Evolutionary conservation across 2,888 invertebrate species (phyloP).

Genomic region (Deladenus siricidicola): DNA sequence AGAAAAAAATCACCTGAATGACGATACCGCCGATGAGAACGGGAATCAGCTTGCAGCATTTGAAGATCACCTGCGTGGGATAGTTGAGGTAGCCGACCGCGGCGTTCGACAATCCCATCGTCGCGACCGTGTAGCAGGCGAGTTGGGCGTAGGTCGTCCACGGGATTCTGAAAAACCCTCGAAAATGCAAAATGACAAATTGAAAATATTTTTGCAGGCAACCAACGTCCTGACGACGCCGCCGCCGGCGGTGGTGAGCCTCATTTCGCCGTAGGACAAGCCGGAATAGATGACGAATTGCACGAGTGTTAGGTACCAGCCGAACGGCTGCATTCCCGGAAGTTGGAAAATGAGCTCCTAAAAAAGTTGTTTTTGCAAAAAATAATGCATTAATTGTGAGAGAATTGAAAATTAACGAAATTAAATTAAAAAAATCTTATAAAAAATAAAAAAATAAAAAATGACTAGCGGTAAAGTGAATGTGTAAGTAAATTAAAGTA

Average conservation of each 20-base stretch:
- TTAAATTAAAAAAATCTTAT: too few relatives aligned
- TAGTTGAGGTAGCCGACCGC: constrained; percentile 67
- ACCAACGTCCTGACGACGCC: constrained; percentile 9
- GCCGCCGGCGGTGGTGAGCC: constrained; percentile 15
- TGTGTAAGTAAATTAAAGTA: too few relatives aligned
- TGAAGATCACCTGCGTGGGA: constrained; percentile 86
- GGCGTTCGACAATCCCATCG: constrained; percentile 55
- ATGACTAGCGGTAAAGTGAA: too few relatives aligned
- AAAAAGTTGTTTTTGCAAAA: too few relatives aligned
- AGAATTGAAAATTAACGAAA: not conserved
- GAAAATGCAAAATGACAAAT: not conserved
- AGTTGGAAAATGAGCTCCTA: constrained; percentile 80
- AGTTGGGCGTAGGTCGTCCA: constrained; percentile 22
- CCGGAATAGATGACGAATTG: constrained; percentile 79
- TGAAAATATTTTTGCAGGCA: not conserved
- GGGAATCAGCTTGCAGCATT: constrained; percentile 91
- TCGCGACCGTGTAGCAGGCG: constrained; percentile 14
- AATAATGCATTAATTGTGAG: not conserved
- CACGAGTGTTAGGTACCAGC: constrained; percentile 81
- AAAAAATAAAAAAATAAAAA: too few relatives aligned
- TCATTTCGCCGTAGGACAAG: constrained; percentile 69
- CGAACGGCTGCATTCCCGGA: constrained; percentile 79
- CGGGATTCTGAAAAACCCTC: constrained; percentile 67
- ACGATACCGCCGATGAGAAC: constrained; percentile 72
- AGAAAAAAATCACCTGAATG: too few relatives aligned